Evolutionary conservation across 2,888 invertebrate genomes (phyloP).

Genomic region (Ecdyonurus torrentis): DNA sequence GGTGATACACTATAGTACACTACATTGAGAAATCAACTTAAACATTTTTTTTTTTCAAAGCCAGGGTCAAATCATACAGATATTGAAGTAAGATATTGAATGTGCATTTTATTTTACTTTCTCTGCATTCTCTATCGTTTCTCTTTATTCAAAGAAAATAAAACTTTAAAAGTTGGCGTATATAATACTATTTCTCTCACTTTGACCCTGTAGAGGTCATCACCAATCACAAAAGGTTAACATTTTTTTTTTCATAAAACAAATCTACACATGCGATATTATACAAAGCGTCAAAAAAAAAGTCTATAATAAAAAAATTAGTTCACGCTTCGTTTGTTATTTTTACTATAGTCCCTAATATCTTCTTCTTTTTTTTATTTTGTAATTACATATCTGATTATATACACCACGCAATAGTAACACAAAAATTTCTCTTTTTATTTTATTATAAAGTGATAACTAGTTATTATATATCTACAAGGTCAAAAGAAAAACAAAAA

Average conservation of each 20-base stretch:
- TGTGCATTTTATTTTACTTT: not conserved
- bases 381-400: not conserved
- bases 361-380: no score
- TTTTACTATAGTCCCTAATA: no score
- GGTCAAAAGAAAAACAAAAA: not conserved
- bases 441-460: not conserved
- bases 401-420: not conserved
- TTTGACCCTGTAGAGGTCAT: not conserved
- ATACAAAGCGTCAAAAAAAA: not conserved
- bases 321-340: not conserved
- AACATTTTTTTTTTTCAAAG: not conserved
- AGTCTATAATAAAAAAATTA: not conserved
- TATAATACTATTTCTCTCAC: no score
- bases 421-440: not conserved
- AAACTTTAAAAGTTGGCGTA: no score
- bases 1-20: no score
- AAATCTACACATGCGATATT: not conserved
- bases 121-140: no score
- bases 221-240: not conserved
- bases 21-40: no score
- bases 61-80: not conserved
- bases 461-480: not conserved
- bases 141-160: no score
- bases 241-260: not conserved
- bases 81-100: no score